Evolutionary conservation across 53 echinoderm and acorn worm species (phyloP), one percentile per base, ranked within the genome.

Genomic region (Paracentrotus lividus): DNA sequence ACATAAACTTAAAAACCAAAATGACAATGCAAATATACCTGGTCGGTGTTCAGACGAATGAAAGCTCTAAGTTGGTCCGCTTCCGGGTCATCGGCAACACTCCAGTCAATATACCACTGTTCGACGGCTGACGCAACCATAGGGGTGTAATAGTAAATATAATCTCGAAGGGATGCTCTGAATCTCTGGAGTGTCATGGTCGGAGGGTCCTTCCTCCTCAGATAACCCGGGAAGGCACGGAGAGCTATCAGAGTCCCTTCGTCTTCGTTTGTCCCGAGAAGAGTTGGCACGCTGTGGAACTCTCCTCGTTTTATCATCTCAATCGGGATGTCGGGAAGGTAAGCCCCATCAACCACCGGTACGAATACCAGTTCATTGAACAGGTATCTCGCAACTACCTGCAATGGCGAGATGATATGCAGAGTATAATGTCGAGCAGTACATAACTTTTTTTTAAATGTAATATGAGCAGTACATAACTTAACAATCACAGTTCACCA

Each of bases 231-330:
- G 58, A 57, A 94, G 6, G 93, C 95, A n/a, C 94, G 85, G 40
- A 97, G 77, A 14, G 95, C 97, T 42, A 94, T 93, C 4, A 97
- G 93, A 1, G 93, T 94, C 29, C 97, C 97, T 49, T 97, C 97
- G 24, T 97, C 97, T 55, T 61, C 85, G 61, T 97, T 97, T 20
- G 94, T 94, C 0, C 97, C 97, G 8, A 97, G 75, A 20, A 97
- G 84, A 42, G 96, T 86, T 36, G 93, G 67, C 56, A 94, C 95
- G 40, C 84, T 90, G 49, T 92, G 90, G 87, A 96, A 94, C 57
- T 95, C 60, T 20, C 68, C 92, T 57, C 67, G 72, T 64, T 95
- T 24, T 33, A 97, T 47, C 31, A 97, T 78, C 20, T 69, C 92
- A 6, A 58, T 49, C 2, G 97, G 96, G 18, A 68, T 78, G 42